Evolutionary conservation across 1,140 invertebrate species (phyloP), one percentile per base, ranked within the genome.

Genomic region (Aphis gossypii): DNA sequence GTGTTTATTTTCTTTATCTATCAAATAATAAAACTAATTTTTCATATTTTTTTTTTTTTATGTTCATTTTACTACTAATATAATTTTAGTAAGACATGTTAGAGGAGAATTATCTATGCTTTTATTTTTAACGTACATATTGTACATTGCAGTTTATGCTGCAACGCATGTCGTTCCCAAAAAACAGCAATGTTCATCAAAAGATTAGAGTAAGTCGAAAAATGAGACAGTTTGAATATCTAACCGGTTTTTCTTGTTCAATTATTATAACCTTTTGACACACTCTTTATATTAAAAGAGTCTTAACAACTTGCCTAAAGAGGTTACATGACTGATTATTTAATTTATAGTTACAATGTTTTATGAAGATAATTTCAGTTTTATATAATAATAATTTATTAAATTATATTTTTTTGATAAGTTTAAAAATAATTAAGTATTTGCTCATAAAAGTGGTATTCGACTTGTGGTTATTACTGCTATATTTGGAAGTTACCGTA

Each of bases 171-270:
- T 97, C 97, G 96, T 97, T 97, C 96, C 97, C 97, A 96, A 97
- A 97, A 96, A 96, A 96, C 96, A 96, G 97, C 96, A 97, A 96
- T 96, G 97, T 97, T 95, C 97, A 98, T 96, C 97, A 98, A 97
- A 97, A 97, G 96, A 97, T 98, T 96, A 97, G 97, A 97, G 98
- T 98, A 98, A 98, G 97, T 97, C 95, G 30, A 89, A 38, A 56
- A 93, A 56, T 86, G 25, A 84, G 23, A 54, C n/a, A 48, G 82
- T 93, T 48, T 93, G 92, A 30, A 84, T 41, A 84, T 83, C 91
- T 92, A 93, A 93, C 92, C 44, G 8, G 51, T 86, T 93, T 82
- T 93, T 92, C 30, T 38, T 93, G 90, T n/a, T 91, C 8, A 84
- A 38, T 92, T 54, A 76, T 51, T 89, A 41, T 93, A 93, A 93